Conservation (phyloP, 2,888 invertebrate species). For the Apoderus coryli region DNA sequence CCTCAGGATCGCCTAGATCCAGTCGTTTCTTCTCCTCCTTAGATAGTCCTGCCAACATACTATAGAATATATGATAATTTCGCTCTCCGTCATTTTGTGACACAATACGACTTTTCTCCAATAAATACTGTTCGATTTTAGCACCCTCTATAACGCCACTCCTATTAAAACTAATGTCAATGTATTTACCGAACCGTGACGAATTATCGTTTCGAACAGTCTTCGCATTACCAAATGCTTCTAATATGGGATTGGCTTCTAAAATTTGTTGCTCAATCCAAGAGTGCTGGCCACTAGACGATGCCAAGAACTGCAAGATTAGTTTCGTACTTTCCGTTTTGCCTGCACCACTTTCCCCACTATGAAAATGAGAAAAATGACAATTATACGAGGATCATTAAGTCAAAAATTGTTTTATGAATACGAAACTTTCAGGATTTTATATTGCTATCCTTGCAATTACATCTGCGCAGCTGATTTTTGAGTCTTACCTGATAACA, state of each 20-base stretch:
- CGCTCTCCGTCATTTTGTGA: slow-evolving; percentile 79
- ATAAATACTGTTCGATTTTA: slow-evolving; percentile 83
- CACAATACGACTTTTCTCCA: slow-evolving; percentile 89
- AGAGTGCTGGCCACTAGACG: slow-evolving; percentile 87
- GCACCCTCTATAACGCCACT: slow-evolving; percentile 84
- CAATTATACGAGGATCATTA: no score
- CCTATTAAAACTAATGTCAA: slow-evolving; percentile 35
- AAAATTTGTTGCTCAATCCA: slow-evolving; percentile 97
- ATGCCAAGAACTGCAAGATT: slow-evolving; percentile 84
- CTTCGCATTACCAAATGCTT: slow-evolving; percentile 96
- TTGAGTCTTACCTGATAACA: slow-evolving; percentile 66
- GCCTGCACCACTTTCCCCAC: slow-evolving; percentile 92
- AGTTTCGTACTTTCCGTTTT: slow-evolving; percentile 94
- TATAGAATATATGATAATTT: slow-evolving; percentile 94
- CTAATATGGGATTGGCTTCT: slow-evolving; percentile 91
- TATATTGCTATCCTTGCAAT: not conserved
- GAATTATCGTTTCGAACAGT: slow-evolving; percentile 93
- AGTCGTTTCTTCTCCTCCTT: slow-evolving; percentile 65
- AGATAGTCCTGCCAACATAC: slow-evolving; percentile 70
- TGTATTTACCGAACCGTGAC: slow-evolving; percentile 88
- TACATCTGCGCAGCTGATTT: not conserved
- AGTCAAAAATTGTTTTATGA: not conserved
- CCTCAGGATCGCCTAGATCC: slow-evolving; percentile 54
- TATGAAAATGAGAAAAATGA: slow-evolving; percentile 28
- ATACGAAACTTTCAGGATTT: not conserved